These are phyloP conservation scores for Prunella strophiata DNA, from an alignment of 2,797 vertebrate species.

Conservation along the genomic window DNA sequence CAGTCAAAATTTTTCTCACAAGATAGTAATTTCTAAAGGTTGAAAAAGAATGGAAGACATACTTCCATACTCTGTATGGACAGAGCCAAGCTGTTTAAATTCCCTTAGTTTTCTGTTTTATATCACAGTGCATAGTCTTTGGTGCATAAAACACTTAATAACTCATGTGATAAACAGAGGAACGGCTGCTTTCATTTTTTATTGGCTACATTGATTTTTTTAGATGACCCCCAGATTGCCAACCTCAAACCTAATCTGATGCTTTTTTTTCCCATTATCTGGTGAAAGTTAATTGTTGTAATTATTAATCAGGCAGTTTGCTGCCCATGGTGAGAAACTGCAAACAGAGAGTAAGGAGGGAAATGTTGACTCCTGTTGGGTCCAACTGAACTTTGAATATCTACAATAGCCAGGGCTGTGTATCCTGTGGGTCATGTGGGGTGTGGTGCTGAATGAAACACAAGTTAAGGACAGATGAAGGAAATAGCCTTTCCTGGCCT, in stretches of 20 bases:
- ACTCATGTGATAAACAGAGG: not conserved
- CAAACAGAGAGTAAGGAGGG: not conserved
- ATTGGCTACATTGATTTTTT: not conserved
- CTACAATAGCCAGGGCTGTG: fast-evolving
- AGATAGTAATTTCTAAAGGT: not conserved
- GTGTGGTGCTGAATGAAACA: not conserved
- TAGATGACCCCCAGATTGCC: not conserved
- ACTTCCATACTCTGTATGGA: not conserved
- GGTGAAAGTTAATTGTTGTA: not conserved
- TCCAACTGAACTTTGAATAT: not conserved
- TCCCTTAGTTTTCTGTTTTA: not conserved
- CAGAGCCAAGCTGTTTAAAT: not conserved
- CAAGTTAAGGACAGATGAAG: not conserved
- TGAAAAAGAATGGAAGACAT: not conserved
- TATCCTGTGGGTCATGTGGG: not conserved
- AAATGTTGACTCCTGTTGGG: not conserved
- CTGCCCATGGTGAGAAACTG: not conserved
- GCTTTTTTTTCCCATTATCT: not conserved
- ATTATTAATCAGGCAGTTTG: not conserved
- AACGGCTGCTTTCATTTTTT: not conserved
- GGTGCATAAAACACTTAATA: not conserved
- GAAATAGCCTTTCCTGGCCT: not conserved
- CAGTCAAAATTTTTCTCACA: not conserved
- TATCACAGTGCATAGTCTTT: not conserved
- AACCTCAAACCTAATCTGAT: not conserved